Conservation (phyloP, 2,888 invertebrate species). For the Pyrgus malvae region DNA sequence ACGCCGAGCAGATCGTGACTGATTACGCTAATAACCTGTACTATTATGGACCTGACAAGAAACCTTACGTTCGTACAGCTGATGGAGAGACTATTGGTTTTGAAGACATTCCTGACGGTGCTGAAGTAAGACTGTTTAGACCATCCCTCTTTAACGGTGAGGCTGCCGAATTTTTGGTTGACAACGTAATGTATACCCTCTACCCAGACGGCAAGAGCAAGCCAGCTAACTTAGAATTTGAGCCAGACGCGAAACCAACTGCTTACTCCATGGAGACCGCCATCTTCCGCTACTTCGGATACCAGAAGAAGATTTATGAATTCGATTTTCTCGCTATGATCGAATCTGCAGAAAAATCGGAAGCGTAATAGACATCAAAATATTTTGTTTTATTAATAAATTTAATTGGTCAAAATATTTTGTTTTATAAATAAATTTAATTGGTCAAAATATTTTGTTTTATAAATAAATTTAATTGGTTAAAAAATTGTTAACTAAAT, state of each 20-base stretch:
- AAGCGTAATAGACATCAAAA: too few relatives aligned
- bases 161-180: constrained; percentile 44
- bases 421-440: too few relatives aligned
- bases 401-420: too few relatives aligned
- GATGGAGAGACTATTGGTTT: constrained; percentile 46
- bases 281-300: constrained; percentile 52
- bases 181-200: constrained; percentile 43
- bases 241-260: constrained; percentile 40
- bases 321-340: constrained; percentile 45
- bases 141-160: constrained; percentile 46
- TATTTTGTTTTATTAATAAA: too few relatives aligned
- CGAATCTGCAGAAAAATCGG: too few relatives aligned
- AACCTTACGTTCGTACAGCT: constrained; percentile 44
- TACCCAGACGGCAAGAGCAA: constrained; percentile 49
- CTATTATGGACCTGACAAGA: constrained; percentile 49
- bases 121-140: constrained; percentile 42
- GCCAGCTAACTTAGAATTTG: constrained; percentile 38
- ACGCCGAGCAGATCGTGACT: constrained; percentile 54
- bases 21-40: constrained; percentile 60
- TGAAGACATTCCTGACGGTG: constrained; percentile 48
- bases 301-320: constrained; percentile 58
- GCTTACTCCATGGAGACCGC: constrained; percentile 52
- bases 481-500: too few relatives aligned
- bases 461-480: too few relatives aligned
- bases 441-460: too few relatives aligned